phyloP scores from a whole-genome alignment of 2,888 invertebrate genomes.

The Nudaria mundana region DNA sequence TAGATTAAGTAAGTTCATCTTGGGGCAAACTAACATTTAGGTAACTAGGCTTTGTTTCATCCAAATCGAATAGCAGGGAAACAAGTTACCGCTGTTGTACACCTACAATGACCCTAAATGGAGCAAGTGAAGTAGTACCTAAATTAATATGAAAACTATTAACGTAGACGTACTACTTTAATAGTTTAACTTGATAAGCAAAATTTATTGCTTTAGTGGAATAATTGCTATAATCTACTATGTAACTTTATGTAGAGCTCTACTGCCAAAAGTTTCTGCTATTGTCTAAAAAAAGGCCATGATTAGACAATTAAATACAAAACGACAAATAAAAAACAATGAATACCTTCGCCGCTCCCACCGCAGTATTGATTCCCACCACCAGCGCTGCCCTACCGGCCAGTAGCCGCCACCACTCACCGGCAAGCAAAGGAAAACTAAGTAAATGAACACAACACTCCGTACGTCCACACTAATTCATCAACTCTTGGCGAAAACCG shows the following conservation, averaged over 20 bases:
- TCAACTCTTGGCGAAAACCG: constrained; percentile 58
- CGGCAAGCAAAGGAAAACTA: constrained; percentile 69
- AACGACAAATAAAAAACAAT: constrained; percentile 42
- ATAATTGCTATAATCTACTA: not conserved
- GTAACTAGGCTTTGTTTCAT: too few relatives aligned
- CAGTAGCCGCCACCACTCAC: constrained; percentile 53
- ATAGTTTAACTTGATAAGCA: too few relatives aligned
- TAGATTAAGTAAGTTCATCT: too few relatives aligned
- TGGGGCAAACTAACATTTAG: too few relatives aligned
- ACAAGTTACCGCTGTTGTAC: too few relatives aligned
- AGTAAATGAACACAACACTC: constrained; percentile 69
- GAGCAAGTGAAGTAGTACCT: too few relatives aligned
- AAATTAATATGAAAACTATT: too few relatives aligned
- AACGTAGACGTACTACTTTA: too few relatives aligned
- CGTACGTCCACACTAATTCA: constrained; percentile 57
- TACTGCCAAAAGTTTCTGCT: constrained; percentile 5
- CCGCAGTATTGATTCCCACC: constrained; percentile 75
- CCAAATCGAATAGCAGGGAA: too few relatives aligned
- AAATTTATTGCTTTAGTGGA: too few relatives aligned
- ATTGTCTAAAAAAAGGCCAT: constrained; percentile 1
- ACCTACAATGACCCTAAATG: too few relatives aligned
- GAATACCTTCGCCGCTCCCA: constrained; percentile 73
- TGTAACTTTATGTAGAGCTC: too few relatives aligned
- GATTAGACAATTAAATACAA: constrained; percentile 21
- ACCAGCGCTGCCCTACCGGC: constrained; percentile 63